Evolutionary conservation across 1,140 invertebrate genomes (phyloP).

Genomic region (Armadillidium nasatum): DNA sequence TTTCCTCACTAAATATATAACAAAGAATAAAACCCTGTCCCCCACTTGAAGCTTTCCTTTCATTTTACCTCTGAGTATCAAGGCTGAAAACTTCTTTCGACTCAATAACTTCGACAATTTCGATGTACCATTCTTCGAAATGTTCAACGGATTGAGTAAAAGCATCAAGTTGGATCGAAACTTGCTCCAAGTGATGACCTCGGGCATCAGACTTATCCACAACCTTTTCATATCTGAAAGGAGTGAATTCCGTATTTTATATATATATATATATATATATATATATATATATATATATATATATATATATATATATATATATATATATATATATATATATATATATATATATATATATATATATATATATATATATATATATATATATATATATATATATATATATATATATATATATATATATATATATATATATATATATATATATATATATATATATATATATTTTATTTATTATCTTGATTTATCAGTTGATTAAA

Average conservation of each 20-base stretch:
- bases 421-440: not conserved
- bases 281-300: too few relatives aligned
- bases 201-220: slow-evolving; percentile 72
- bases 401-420: not conserved
- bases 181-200: slow-evolving; percentile 73
- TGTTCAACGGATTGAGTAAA: slow-evolving; percentile 61
- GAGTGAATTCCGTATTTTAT: too few relatives aligned
- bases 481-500: too few relatives aligned
- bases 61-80: slow-evolving; percentile 61
- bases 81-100: slow-evolving; percentile 64
- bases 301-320: too few relatives aligned
- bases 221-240: slow-evolving; percentile 72
- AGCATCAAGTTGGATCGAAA: slow-evolving; percentile 63
- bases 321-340: not conserved
- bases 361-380: slow-evolving; percentile 8
- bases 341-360: slow-evolving; percentile 7
- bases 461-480: too few relatives aligned
- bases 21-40: too few relatives aligned
- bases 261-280: too few relatives aligned
- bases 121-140: slow-evolving; percentile 51
- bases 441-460: slow-evolving; percentile 14
- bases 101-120: slow-evolving; percentile 69
- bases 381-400: slow-evolving; percentile 3
- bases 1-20: too few relatives aligned
- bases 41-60: too few relatives aligned